Base-by-base conservation (phyloP, 2,888 invertebrate species). In the Dasypolia templi region DNA sequence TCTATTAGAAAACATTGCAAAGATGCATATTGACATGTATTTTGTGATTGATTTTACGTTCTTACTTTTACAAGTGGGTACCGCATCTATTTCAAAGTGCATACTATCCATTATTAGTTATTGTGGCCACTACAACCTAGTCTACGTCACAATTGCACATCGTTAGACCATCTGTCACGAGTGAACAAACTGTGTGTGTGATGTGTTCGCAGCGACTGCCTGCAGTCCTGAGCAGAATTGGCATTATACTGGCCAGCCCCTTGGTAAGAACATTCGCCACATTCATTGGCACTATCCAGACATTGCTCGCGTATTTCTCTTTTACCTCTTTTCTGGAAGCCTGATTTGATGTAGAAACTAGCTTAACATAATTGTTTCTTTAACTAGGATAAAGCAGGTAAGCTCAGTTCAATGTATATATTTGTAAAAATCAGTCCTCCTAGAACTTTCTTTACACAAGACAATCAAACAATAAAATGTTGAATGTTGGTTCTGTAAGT, bases 211-310 rank as follows among this genome's bases (percentile, higher is more conserved):
- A 98, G 98, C 98, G 98, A 97, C 98, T 98, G 97, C 98, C 98
- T 97, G 98, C 98, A 97, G 98, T 98, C 97, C 98, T 98, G 97
- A 98, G 98, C 98, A 98, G 98, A 97, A 98, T 98, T 98, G 98
- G 98, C 98, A 98, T 98, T 97, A 98, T 98, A 97, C 98, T 98
- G 98, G 98, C 98, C 97, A 98, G 98, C 97, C 98, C 98, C 97
- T 97, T 98, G 98, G 98, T 98, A 98, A 98, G 98, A 95, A 94
- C 89, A 91, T 94, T 93, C 94, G 96, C 96, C 95, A 90, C 93
- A 90, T 91, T 92, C 95, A 95, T 94, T 94, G 96, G 95, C 96
- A 95, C 95, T 90, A 90, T 94, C 95, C 93, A 81, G 91, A 92
- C 86, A 91, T 97, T 83, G 90, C 92, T 93, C 92, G 90, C 92